phyloP scores from a whole-genome alignment of 1,140 invertebrate species.

The Papilio glaucus region DNA sequence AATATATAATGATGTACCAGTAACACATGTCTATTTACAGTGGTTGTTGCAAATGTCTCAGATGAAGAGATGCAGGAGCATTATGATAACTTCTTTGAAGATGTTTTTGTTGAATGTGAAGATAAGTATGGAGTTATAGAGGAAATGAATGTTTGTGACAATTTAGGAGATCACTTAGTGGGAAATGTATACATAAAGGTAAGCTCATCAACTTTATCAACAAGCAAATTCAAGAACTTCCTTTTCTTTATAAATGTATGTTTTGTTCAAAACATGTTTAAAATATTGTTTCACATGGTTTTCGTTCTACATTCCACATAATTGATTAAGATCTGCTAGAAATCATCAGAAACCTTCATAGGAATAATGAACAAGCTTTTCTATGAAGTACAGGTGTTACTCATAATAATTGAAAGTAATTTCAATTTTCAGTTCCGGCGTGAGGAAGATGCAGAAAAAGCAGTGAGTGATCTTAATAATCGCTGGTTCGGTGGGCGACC shows the following conservation, averaged over 20 bases:
- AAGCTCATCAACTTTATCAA: conserved; percentile 50
- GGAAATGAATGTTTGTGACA: conserved; percentile 99
- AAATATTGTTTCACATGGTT: background rate
- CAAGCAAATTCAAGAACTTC: too few species aligned
- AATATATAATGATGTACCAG: background rate
- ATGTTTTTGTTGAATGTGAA: conserved; percentile 99
- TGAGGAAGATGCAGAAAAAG: conserved; percentile 99
- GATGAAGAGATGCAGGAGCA: conserved; percentile 99
- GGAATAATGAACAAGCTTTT: too few species aligned
- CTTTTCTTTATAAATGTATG: too few species aligned
- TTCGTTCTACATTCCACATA: too few species aligned
- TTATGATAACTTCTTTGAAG: conserved; percentile 99
- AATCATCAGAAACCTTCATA: too few species aligned
- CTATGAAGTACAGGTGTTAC: too few species aligned
- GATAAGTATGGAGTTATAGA: conserved; percentile 99
- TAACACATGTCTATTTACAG: conserved; percentile 50
- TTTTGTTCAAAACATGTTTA: background rate
- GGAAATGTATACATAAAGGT: conserved; percentile 99
- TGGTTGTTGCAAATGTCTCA: conserved; percentile 94
- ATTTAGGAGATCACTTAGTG: conserved; percentile 98
- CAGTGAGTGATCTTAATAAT: conserved; percentile 98
- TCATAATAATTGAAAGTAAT: conserved; percentile 6
- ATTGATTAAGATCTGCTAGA: too few species aligned
- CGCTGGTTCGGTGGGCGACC: conserved; percentile 99
- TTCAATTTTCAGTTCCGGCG: conserved; percentile 91